Conservation (phyloP, 92 coral and sea anemone species). For the Plumapathes pennacea region DNA sequence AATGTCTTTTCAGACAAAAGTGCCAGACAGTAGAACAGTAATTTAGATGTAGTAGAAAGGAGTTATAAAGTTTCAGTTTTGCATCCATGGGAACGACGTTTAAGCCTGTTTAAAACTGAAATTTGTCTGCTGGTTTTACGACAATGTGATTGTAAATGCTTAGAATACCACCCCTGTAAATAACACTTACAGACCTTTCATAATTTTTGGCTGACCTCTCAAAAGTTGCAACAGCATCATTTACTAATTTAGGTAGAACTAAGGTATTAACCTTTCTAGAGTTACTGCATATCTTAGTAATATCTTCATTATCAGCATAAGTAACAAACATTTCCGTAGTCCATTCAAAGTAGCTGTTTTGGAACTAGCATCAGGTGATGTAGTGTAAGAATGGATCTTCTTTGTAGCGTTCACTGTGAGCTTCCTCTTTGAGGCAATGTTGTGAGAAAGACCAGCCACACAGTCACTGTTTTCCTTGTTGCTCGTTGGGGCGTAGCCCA, state of each 20-base stretch:
- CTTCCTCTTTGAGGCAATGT: constrained; percentile 29
- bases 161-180: constrained; percentile 39
- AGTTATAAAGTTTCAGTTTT: too few relatives aligned
- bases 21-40: too few relatives aligned
- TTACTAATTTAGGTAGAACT: constrained; percentile 41
- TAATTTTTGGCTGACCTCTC: constrained; percentile 33
- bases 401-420: constrained; percentile 37
- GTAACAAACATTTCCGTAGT: constrained; percentile 37
- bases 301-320: constrained; percentile 31
- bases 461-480: constrained; percentile 3
- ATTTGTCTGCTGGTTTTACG: too few relatives aligned
- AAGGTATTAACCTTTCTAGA: constrained; percentile 32
- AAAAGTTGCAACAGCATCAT: constrained; percentile 39
- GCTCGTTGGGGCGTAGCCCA: too few relatives aligned
- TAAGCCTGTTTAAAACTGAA: too few relatives aligned
- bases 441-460: background rate
- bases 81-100: too few relatives aligned
- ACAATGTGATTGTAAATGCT: too few relatives aligned
- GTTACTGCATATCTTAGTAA: constrained; percentile 21
- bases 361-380: constrained; percentile 14
- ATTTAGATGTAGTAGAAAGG: too few relatives aligned
- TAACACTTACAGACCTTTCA: constrained; percentile 28
- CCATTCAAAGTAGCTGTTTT: constrained; percentile 45
- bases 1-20: too few relatives aligned
- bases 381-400: constrained; percentile 34